Evolutionary conservation across 2,113 vertebrate species (phyloP).

Genomic region (Thunnus maccoyii): DNA sequence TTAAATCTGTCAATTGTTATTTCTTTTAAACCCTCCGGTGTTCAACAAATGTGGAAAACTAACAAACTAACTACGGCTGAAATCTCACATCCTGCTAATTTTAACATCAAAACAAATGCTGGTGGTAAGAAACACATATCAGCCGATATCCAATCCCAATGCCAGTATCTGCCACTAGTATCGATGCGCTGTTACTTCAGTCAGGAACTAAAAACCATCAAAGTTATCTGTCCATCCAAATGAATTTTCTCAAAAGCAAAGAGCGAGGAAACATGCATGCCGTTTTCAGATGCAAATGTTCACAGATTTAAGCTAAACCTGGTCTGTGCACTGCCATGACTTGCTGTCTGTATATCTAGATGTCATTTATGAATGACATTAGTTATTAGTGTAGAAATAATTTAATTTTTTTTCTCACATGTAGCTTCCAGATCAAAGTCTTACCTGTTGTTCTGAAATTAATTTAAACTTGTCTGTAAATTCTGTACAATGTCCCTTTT

Average conservation of each 20-base stretch:
- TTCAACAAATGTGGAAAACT: slow-evolving; percentile 22
- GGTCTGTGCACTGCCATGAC: slow-evolving; percentile 77
- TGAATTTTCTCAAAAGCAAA: slow-evolving; percentile 12
- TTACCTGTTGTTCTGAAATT: slow-evolving; percentile 71
- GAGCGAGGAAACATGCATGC: slow-evolving; percentile 49
- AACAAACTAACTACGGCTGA: slow-evolving; percentile 6
- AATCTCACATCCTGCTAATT: slow-evolving; percentile 5
- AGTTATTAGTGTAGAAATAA: slow-evolving; percentile 51
- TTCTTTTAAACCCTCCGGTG: slow-evolving; percentile 22
- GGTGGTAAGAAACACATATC: slow-evolving; percentile 6
- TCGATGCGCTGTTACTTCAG: slow-evolving; percentile 8
- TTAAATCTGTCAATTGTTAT: slow-evolving; percentile 5
- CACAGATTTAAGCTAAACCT: slow-evolving; percentile 58
- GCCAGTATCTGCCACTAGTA: slow-evolving; percentile 15
- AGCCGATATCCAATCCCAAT: slow-evolving; percentile 7
- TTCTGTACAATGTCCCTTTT: slow-evolving; percentile 73
- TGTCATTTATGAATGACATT: slow-evolving; percentile 50
- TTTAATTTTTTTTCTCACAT: slow-evolving; percentile 57
- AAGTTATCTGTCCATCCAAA: neutral
- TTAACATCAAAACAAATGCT: slow-evolving; percentile 37
- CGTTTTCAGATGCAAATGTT: slow-evolving; percentile 53
- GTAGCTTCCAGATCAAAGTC: slow-evolving; percentile 77
- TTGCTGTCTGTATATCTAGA: slow-evolving; percentile 52
- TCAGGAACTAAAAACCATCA: slow-evolving; percentile 10
- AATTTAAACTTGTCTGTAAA: slow-evolving; percentile 79